Base-by-base conservation (phyloP, 2,797 vertebrate species). In the Rhynchotus rufescens region DNA sequence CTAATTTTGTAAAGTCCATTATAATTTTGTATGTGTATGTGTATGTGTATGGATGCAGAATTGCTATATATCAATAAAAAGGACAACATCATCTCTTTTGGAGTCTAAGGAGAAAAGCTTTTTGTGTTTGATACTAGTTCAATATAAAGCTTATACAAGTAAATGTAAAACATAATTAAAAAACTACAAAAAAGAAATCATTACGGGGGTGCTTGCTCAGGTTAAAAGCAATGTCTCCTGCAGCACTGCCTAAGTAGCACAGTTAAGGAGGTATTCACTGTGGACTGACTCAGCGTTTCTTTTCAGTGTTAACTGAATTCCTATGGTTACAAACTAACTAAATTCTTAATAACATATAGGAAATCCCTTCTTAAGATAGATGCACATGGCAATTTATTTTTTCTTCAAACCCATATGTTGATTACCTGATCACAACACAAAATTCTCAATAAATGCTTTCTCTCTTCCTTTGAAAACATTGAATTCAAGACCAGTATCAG, bases 21-120 rank as follows among this genome's bases (percentile, higher is more conserved):
- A 9, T 0, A 80, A 32, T 67, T 88, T 77, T 82, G 26, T 45
- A 62, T 0, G 1, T 16, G 15, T 10, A 80, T 30, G 10, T 82
- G 26, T 45, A 62, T 0, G 1, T 16, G 15, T 10, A 80, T 30
- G 10, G 23, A 34, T 44, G 10, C 15, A 44, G 68, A 84, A n/a
- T 1, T 6, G 23, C 3, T 44, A 15, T 0, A 1, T 22, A 40
- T 47, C 42, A 51, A 9, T 7, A 42, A 51, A 51, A 10, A 77
- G 0, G 59, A 60, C 6, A 74, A 90, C 32, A 2, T 52, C 47
- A 62, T 62, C 21, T 65, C 36, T 62, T 85, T 40, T 34, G 32
- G 28, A 72, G 7, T 3, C 38, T 34, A 52, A 80, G 19, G 15
- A 22, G 8, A 20, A 80, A 84, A 85, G 8, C 19, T 34, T 0